Percentiles rank a stretch among this genome's conserved stretches.
phyloP scores from a whole-genome alignment of 2,797 vertebrate species.

The Malacoctenus gilli region DNA sequence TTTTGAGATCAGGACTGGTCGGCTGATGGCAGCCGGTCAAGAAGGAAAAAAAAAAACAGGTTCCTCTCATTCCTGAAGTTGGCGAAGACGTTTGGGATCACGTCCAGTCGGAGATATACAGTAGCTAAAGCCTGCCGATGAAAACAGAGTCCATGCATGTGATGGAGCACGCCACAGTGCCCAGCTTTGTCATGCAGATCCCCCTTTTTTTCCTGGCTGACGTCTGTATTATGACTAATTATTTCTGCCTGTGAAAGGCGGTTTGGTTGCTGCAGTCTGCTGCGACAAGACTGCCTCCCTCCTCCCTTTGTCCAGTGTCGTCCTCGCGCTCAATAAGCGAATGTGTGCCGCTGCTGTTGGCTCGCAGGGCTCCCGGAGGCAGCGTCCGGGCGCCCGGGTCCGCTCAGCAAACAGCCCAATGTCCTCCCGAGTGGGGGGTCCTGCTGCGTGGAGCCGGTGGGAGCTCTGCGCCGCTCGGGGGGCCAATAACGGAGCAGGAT shows the following conservation, averaged over 20 bases:
- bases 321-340: constrained; percentile 58
- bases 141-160: constrained; percentile 26
- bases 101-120: constrained; percentile 37
- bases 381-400: constrained; percentile 39
- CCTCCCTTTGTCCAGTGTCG: constrained; percentile 44
- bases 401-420: constrained; percentile 63
- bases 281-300: constrained; percentile 53
- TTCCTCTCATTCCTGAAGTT: constrained; percentile 10
- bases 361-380: constrained; percentile 66
- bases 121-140: constrained; percentile 29
- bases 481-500: constrained; percentile 62
- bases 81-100: constrained; percentile 20
- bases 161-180: constrained; percentile 12
- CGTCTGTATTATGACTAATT: constrained; percentile 52
- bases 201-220: constrained; percentile 19
- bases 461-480: constrained; percentile 31
- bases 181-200: constrained; percentile 50
- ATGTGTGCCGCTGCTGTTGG: constrained; percentile 61
- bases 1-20: constrained; percentile 37
- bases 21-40: constrained; percentile 21
- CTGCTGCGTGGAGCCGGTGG: constrained; percentile 25
- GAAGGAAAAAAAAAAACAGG: not conserved
- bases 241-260: constrained; percentile 55
- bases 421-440: constrained; percentile 47
- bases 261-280: constrained; percentile 50